Base-by-base conservation (phyloP, 1,140 invertebrate species). In the Lutraria rhynchaena region DNA sequence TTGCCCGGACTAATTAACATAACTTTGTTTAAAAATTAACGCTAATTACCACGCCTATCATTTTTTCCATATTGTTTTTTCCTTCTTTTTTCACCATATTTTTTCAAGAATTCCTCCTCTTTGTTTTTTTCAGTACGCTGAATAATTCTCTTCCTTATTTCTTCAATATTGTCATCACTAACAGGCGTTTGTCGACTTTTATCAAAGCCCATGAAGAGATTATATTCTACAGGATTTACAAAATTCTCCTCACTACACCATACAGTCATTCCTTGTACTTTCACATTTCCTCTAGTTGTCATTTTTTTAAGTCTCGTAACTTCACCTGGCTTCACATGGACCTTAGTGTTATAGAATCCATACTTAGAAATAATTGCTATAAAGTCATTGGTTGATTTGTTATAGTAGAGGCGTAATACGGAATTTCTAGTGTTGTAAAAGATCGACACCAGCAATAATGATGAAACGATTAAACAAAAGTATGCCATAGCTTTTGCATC, bases 41-140 rank as follows among this genome's bases (percentile, higher is more conserved):
- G n/a, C n/a, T n/a, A n/a, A n/a, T n/a, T n/a, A n/a, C n/a, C n/a
- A n/a, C n/a, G n/a, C n/a, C n/a, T n/a, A n/a, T n/a, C n/a, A n/a
- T n/a, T n/a, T n/a, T n/a, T n/a, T n/a, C n/a, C n/a, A n/a, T n/a
- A n/a, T n/a, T n/a, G n/a, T n/a, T n/a, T 46, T 46, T 3, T 3
- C 35, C 49, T 67, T 49, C 63, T 67, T 31, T 67, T 67, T 44
- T 67, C 63, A 29, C 49, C 19, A 49, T 67, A 67, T 31, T 49
- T 67, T 67, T 49, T 24, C 29, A 49, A 5, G 24, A 67, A 67
- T 24, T 67, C 44, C 11, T 67, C 44, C 1, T 5, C n/a, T 13
- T 15, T n/a, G 15, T 67, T 22, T 41, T 67, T 46, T 29, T 67
- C 63, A 1, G 27, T 44, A 17, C 5, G 1, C n/a, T 61, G 17